phyloP scores from a whole-genome alignment of 1,140 invertebrate genomes.

The Drosophila jambulina region DNA sequence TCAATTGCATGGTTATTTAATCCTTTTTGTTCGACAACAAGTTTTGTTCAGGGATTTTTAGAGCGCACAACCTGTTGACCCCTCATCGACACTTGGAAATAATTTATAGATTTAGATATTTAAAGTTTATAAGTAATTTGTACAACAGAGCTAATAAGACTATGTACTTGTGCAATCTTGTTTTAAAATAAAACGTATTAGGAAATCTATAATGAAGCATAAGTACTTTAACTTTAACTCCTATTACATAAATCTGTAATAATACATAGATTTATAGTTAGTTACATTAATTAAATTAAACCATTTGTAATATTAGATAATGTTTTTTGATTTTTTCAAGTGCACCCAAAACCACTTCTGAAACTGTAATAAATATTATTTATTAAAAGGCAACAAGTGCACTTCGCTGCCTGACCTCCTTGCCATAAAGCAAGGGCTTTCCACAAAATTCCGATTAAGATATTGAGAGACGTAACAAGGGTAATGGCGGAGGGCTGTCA shows the following conservation, averaged over 20 bases:
- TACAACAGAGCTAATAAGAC: not conserved
- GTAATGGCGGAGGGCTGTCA: slow-evolving; percentile 9
- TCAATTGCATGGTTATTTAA: slow-evolving; percentile 54
- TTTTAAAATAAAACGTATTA: not conserved
- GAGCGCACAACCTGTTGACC: slow-evolving; percentile 59
- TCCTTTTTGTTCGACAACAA: slow-evolving; percentile 30
- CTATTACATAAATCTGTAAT: not conserved
- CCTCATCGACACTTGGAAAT: not conserved
- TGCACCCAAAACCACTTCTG: slow-evolving; percentile 1
- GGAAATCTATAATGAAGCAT: not conserved
- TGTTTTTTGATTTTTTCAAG: not conserved
- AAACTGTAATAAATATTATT: slow-evolving; percentile 70
- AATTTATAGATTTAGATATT: not conserved
- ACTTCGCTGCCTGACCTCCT: slow-evolving; percentile 43
- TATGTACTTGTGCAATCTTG: not conserved
- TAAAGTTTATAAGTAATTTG: not conserved
- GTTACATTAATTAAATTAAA: not conserved
- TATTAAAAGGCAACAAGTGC: slow-evolving; percentile 73
- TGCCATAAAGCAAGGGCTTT: slow-evolving; percentile 5
- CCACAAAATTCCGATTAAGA: slow-evolving; percentile 5
- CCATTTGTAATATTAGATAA: not conserved
- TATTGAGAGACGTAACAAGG: slow-evolving; percentile 8
- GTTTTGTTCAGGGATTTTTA: slow-evolving; percentile 47
- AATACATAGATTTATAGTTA: too few species aligned
- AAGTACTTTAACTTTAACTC: too few species aligned